These are phyloP conservation scores for Heliangelus exortis DNA, from an alignment of 2,797 vertebrate species.

Conservation along the genomic window DNA sequence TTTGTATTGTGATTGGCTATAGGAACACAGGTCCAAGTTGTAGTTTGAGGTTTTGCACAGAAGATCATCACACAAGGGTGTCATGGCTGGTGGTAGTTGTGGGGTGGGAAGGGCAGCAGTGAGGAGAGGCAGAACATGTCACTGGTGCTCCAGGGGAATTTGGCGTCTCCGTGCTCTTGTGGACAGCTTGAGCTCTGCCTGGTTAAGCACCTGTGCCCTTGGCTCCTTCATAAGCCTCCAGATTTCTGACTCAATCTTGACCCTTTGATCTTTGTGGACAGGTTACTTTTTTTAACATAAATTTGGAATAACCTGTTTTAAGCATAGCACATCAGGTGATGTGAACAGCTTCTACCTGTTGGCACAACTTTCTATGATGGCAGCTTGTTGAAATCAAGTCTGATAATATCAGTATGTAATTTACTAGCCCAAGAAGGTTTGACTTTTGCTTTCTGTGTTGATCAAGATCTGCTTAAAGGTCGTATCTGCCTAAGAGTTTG, in stretches of 20 bases:
- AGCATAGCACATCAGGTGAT: background rate
- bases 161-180: background rate
- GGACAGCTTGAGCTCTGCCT: background rate
- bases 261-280: background rate
- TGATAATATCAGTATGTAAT: background rate
- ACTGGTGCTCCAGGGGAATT: background rate
- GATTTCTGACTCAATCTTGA: background rate
- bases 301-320: background rate
- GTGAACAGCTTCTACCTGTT: accelerated
- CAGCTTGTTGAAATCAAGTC: background rate
- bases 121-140: background rate
- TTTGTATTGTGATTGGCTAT: background rate
- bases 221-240: background rate
- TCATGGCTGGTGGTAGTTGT: accelerated
- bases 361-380: background rate
- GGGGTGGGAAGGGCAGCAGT: background rate
- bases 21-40: accelerated
- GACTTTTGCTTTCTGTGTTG: background rate
- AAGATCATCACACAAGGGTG: background rate
- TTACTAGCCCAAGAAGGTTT: background rate
- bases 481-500: background rate
- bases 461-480: background rate
- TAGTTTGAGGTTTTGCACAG: background rate
- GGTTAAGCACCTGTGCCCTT: background rate
- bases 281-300: background rate